Base-by-base conservation (phyloP, 1,140 invertebrate species). In the Coboldia fuscipes region DNA sequence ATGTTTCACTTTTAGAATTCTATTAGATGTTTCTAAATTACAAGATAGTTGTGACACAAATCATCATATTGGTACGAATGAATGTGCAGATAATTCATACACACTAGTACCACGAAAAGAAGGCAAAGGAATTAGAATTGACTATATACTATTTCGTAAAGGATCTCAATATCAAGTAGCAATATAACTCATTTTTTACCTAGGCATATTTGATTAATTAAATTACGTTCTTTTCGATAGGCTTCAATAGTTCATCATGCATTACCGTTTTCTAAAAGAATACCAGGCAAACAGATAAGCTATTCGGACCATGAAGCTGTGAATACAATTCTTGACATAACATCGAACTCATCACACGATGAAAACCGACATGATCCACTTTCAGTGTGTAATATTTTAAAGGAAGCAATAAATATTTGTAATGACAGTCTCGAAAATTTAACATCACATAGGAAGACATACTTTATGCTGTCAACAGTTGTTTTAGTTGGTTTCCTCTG, bases 251-350 rank as follows among this genome's bases (percentile, higher is more conserved):
- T 61, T 22, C 63, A 67, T 42, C 81, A 71, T 56, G 58, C 58
- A 29, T 66, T 77, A 39, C 78, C 82, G 4, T 68, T 83, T 33
- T 68, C 77, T 41, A 60, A 72, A 23, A 62, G 72, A 42, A 69
- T 90, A 27, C 78, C 81, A 8, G 64, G 63, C 1, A 49, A 66
- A 36, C 48, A 61, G 33, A 83, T 76, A 42, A 84, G 81, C 47
- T 90, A 75, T 56, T 90, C 85, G 0, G 86, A 92, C 54, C 86
- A 92, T 50, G 85, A 90, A 61, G 83, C 80, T n/a, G 71, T 92
- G n/a, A 52, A 63, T 37, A 66, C 75, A 13, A 62, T 58, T 29
- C 49, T 86, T 37, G 37, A 32, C 32, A 38, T 40, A 30, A 45
- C 13, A 30, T 36, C 31, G 14, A 24, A 6, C 10, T 26, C 30